Evolutionary conservation across 1,140 invertebrate genomes (phyloP).

Genomic region (Caenorhabditis brenneri): DNA sequence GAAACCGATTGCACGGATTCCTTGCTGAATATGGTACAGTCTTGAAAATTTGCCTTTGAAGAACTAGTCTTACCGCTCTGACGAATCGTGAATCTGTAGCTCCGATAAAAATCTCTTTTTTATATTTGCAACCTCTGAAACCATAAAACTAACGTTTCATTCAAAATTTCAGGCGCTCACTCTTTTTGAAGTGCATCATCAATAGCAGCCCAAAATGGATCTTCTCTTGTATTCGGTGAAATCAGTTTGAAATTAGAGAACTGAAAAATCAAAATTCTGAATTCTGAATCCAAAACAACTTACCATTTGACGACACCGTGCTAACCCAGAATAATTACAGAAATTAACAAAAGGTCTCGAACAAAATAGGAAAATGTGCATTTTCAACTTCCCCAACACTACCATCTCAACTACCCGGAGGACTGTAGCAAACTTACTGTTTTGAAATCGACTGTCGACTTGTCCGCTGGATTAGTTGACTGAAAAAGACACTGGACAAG

Average conservation of each 20-base stretch:
- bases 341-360: not conserved
- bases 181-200: conserved; percentile 75
- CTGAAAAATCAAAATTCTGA: conserved; percentile 71
- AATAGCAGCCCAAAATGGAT: conserved; percentile 85
- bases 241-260: conserved; percentile 72
- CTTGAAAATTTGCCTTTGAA: not conserved
- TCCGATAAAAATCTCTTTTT: conserved; percentile 80
- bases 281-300: not conserved
- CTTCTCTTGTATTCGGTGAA: conserved; percentile 78
- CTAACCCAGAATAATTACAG: conserved; percentile 18
- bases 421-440: not conserved
- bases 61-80: conserved; percentile 55
- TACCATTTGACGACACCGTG: not conserved
- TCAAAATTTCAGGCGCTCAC: conserved; percentile 74
- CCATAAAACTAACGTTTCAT: not conserved
- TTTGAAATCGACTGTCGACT: conserved; percentile 29
- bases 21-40: conserved; percentile 71
- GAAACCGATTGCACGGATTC: conserved; percentile 80
- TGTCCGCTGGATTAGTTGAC: conserved; percentile 43
- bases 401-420: not conserved
- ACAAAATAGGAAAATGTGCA: conserved; percentile 34
- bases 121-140: conserved; percentile 76
- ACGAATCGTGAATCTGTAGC: conserved; percentile 78
- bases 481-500: conserved; percentile 38
- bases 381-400: not conserved